A percentile compares a stretch with the other conserved stretches of the same genome.
Evolutionary conservation across 2,113 vertebrate genomes (phyloP).

Genomic region (Apteryx owenii): DNA sequence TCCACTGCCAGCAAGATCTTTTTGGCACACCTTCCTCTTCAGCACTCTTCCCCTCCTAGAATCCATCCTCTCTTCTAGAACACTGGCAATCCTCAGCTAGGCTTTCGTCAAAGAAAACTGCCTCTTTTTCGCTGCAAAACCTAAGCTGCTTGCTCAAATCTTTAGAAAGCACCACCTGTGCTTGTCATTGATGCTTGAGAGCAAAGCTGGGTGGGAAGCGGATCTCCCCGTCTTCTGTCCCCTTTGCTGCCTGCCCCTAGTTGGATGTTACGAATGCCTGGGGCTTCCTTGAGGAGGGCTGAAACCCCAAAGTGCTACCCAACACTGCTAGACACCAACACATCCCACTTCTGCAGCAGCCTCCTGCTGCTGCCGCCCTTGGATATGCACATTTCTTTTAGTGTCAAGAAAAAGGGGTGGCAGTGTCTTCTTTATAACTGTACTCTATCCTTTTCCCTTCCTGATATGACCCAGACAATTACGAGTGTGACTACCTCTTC

Average conservation of each 20-base stretch:
- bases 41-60: conserved; percentile 37
- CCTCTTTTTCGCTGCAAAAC: background rate
- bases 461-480: background rate
- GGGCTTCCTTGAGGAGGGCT: background rate
- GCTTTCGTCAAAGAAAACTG: background rate
- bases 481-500: background rate
- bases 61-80: background rate
- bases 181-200: background rate
- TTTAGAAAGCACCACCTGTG: background rate
- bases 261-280: background rate
- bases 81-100: background rate
- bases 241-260: background rate
- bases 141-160: background rate
- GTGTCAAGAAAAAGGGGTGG: background rate
- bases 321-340: background rate
- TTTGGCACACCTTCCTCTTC: conserved; percentile 56
- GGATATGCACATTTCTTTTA: background rate
- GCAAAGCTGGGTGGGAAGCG: background rate
- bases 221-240: background rate
- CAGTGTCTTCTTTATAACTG: background rate
- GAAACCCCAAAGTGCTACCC: background rate
- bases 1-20: conserved; percentile 62
- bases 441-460: background rate
- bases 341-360: background rate
- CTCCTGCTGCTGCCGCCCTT: background rate